phyloP scores from a whole-genome alignment of 2,888 invertebrate genomes.

The Arge pagana region DNA sequence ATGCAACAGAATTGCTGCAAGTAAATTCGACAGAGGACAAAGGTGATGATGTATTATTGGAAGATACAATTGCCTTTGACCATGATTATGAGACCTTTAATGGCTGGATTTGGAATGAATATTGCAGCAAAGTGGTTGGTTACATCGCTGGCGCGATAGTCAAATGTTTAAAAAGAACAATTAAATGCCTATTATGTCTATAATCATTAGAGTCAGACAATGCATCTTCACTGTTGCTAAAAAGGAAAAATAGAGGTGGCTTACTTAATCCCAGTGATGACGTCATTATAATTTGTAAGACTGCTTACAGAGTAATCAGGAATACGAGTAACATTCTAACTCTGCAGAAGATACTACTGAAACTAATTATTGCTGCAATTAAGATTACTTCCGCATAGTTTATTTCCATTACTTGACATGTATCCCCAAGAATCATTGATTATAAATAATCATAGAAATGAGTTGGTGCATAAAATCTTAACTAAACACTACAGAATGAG shows the following conservation, averaged over 20 bases:
- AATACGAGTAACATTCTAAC: background rate
- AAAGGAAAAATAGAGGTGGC: conserved; percentile 7
- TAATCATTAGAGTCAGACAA: conserved; percentile 2
- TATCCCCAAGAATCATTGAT: background rate
- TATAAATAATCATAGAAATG: conserved; percentile 1
- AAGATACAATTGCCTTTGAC: background rate
- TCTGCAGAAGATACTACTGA: background rate
- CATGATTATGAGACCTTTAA: conserved; percentile 5
- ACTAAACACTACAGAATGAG: background rate
- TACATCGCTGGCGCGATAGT: conserved; percentile 2
- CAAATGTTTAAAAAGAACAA: background rate
- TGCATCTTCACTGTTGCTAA: background rate
- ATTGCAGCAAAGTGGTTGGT: conserved; percentile 1
- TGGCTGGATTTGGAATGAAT: conserved; percentile 6
- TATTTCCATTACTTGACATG: background rate
- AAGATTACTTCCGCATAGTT: conserved; percentile 4
- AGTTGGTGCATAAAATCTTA: background rate
- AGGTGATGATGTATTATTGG: conserved; percentile 1
- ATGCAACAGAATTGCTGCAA: background rate
- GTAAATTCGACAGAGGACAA: conserved; percentile 1
- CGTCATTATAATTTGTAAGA: conserved; percentile 1
- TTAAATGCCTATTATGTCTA: background rate
- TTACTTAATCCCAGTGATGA: conserved; percentile 5
- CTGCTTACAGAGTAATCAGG: conserved; percentile 1
- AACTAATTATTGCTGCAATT: background rate